Base-by-base conservation (phyloP, 2,888 invertebrate genomes). In the Drosophila mettleri region DNA sequence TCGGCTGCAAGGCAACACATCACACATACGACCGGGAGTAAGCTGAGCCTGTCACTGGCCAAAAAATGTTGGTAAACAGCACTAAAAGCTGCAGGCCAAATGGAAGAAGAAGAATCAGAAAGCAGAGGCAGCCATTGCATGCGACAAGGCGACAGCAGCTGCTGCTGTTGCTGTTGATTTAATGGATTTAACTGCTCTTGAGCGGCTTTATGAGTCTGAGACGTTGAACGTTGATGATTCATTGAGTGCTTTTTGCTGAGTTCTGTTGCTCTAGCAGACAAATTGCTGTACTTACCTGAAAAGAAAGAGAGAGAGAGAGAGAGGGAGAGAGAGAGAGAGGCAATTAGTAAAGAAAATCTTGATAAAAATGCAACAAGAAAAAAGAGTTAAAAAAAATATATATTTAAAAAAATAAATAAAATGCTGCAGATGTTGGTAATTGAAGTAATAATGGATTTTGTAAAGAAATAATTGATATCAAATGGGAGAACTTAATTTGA, bases 201-300 rank as follows among this genome's bases (percentile, higher is more conserved):
- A 78, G 74, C 59, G 59, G 46, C 52, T 66, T 74, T 77, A 61
- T 53, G 65, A 52, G 52, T 43, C 46, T 10, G 39, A 39, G 51
- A 41, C 64, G 45, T 49, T 59, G 48, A 24, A 34, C 22, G 45
- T 46, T 18, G 64, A 64, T 80, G 78, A 78, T 66, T 77, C 80
- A 80, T 69, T 61, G 73, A 48, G 33, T 24, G 48, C 39, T 31
- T 58, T 58, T 64, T 20, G 2, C 16, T 2, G n/a, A 48, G 29
- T 9, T 45, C 27, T 24, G 39, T 46, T 29, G 24, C 22, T 9
- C 14, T 27, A 18, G 24, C 43, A 57, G 43, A 36, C 52, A 53
- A 53, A 57, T 63, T 63, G 27, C 20, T 8, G 24, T 43, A 78
- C 79, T 80, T 80, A 80, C 79, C 79, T 80, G 46, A n/a, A 80